Conservation (phyloP, 2,113 vertebrate genomes). For the Percopsis transmontana region DNA sequence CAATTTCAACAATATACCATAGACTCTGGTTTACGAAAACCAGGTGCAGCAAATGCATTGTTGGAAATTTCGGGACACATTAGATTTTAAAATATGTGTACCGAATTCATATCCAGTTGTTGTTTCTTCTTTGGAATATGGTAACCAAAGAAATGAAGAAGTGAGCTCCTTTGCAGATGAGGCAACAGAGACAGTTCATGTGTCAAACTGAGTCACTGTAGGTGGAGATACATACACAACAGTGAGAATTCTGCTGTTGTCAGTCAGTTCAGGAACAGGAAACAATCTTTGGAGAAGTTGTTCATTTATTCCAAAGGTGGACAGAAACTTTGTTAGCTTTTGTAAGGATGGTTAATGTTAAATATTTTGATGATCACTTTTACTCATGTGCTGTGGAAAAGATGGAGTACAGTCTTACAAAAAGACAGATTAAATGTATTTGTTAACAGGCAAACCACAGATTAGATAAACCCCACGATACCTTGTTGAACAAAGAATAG, state of each 20-base stretch:
- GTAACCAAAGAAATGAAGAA: constrained; percentile 1
- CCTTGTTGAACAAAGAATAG: too few relatives aligned
- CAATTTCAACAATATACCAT: constrained; percentile 25
- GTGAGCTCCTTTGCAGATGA: neutral
- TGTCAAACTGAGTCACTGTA: neutral
- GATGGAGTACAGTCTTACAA: too few relatives aligned
- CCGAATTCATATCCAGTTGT: constrained; percentile 6
- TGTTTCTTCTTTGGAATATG: neutral
- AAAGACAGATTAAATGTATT: too few relatives aligned
- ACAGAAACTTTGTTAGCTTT: neutral
- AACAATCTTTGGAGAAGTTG: constrained; percentile 1
- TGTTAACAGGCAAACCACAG: too few relatives aligned
- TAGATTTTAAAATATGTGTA: neutral
- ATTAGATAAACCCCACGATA: too few relatives aligned
- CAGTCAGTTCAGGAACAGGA: too few relatives aligned
- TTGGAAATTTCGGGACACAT: constrained; percentile 8
- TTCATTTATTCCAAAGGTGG: neutral
- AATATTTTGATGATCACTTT: neutral
- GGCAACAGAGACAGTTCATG: neutral
- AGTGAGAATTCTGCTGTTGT: too few relatives aligned
- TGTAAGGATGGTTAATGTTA: too few relatives aligned
- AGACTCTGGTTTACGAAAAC: constrained; percentile 19
- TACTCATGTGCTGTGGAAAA: constrained; percentile 2
- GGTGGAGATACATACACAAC: too few relatives aligned
- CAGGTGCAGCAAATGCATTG: too few relatives aligned